These are phyloP conservation scores for Dendronephthya gigantea DNA, from an alignment of 64 coral and sea anemone species.

Conservation along the genomic window DNA sequence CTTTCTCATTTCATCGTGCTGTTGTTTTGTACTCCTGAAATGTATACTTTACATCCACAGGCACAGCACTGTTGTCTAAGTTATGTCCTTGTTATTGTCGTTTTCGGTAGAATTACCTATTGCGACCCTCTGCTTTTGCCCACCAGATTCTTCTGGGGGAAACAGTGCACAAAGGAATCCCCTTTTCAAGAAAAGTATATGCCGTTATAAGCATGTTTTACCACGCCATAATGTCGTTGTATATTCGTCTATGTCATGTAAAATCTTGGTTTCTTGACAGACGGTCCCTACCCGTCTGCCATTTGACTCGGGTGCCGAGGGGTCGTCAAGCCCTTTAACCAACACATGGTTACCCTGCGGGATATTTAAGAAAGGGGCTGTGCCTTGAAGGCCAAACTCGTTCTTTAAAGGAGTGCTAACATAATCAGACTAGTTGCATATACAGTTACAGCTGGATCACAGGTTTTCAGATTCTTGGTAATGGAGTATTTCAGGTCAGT, in stretches of 20 bases:
- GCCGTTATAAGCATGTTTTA: no score
- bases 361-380: no score
- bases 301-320: conserved; percentile 1
- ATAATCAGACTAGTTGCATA: no score
- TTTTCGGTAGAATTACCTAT: neutral
- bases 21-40: neutral
- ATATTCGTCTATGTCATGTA: neutral
- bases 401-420: no score
- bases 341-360: neutral
- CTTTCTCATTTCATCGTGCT: neutral
- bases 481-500: no score
- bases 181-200: neutral
- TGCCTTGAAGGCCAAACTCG: no score
- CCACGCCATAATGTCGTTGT: neutral
- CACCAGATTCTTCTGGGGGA: neutral
- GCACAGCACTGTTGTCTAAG: no score
- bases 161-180: neutral
- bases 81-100: neutral
- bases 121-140: neutral
- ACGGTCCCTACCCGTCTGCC: neutral
- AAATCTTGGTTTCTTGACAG: neutral
- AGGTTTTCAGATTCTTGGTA: no score
- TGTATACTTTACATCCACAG: neutral
- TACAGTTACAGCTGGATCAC: no score
- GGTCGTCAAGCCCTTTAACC: neutral